Base-by-base conservation (phyloP, 2,797 vertebrate genomes). In the Cuniculus paca region DNA sequence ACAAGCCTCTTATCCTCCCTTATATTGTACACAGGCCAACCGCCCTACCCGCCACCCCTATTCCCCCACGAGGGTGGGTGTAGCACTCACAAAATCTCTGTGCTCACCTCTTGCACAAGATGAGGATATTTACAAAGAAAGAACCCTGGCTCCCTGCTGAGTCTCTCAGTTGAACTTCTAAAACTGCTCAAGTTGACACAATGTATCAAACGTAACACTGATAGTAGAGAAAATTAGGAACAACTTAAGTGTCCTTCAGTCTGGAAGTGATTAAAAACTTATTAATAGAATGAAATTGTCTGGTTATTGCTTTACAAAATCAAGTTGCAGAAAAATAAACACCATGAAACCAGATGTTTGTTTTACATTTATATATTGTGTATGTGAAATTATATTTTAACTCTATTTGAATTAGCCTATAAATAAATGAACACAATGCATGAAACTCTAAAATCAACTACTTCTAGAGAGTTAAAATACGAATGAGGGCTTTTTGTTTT, bases 391-490 rank as follows among this genome's bases (percentile, higher is more conserved):
- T 79, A 45, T 63, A 92, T 81, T 89, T 68, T 75, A 78, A 86
- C 54, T 91, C 31, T 94, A 56, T 79, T 95, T 93, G 24, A 78
- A 42, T 89, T 82, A 91, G 39, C 17, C 42, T 83, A 17, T 63
- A 79, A 94, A 56, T 79, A 82, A 56, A 48, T 58, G 13, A 10
- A 68, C 36, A 90, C 39, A 75, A 42, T 63, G 4, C 16, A 11
- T 9, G 6, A 28, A 88, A 75, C n/a, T 80, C 42, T 94, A 52
- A 95, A 74, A 74, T 19, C 6, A 2, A 50, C 95, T 54, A 52
- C 60, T 42, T 83, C 6, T 74, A 77, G 48, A 65, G 34, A 90
- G 36, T 58, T 45, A 45, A 92, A 70, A 31, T 70, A 36, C 72
- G 24, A 48, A 45, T 22, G 2, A 20, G 36, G 19, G 20, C 31